These are phyloP conservation scores for Myathropa florea DNA, from an alignment of 2,888 invertebrate genomes.

Conservation along the genomic window DNA sequence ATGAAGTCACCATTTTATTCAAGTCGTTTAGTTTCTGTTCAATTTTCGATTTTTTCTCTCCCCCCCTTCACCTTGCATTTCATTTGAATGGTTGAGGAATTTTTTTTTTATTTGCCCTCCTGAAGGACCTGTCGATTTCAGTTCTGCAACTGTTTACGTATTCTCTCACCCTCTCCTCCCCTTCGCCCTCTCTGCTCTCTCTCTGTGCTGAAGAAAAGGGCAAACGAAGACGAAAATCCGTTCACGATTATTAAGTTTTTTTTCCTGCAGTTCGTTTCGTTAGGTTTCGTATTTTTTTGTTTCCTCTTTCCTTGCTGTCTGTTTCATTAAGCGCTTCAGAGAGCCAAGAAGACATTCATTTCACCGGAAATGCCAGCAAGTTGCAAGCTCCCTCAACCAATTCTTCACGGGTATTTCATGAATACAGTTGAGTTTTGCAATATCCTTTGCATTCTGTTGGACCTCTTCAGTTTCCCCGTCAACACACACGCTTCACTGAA, in stretches of 20 bases:
- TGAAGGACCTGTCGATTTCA: constrained; percentile 9
- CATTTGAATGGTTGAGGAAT: not conserved
- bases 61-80: not conserved
- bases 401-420: constrained; percentile 24
- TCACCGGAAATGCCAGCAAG: constrained; percentile 45
- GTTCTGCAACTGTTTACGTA: constrained; percentile 13
- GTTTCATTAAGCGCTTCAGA: constrained; percentile 2
- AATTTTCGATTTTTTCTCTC: not conserved
- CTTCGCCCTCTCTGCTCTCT: not conserved
- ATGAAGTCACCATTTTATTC: not conserved
- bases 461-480: not conserved
- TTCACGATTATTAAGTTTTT: constrained; percentile 2
- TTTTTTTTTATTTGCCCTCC: constrained; percentile 14
- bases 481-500: constrained; percentile 46
- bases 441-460: not conserved
- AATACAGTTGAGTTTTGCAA: constrained; percentile 1
- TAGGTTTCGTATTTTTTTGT: not conserved
- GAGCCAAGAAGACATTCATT: not conserved
- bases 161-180: not conserved
- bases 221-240: not conserved
- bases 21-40: not conserved
- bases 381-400: constrained; percentile 4
- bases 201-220: not conserved
- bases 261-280: too few species aligned
- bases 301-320: not conserved